phyloP scores from a whole-genome alignment of 2,888 invertebrate species.

The Schizotus pectinicornis region DNA sequence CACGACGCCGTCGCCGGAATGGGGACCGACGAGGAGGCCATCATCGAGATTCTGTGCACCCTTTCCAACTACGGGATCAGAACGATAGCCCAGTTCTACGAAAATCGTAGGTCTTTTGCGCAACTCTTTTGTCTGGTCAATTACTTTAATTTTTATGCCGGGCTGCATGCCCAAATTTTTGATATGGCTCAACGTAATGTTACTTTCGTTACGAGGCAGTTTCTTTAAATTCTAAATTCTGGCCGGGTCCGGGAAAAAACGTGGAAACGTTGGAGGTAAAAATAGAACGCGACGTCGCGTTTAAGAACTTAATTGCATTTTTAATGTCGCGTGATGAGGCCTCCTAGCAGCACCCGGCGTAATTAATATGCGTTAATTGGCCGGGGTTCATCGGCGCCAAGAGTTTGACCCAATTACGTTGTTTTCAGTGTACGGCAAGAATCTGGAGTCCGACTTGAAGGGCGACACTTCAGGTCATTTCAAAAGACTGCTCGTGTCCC shows the following conservation, averaged over 20 bases:
- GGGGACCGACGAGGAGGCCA: conserved; percentile 89
- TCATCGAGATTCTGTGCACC: conserved; percentile 92
- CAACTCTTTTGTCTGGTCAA: too few relatives aligned
- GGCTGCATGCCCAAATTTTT: too few relatives aligned
- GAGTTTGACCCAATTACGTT: conserved; percentile 8
- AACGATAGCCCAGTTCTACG: conserved; percentile 84
- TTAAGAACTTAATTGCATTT: too few relatives aligned
- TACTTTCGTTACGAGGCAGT: conserved; percentile 33
- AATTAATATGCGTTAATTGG: too few relatives aligned
- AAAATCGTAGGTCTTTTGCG: conserved; percentile 79
- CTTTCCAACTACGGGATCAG: conserved; percentile 88
- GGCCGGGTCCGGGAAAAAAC: background rate
- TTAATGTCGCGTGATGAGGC: too few relatives aligned
- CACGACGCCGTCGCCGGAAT: conserved; percentile 85
- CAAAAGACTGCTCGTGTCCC: conserved; percentile 85
- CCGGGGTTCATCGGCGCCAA: too few relatives aligned
- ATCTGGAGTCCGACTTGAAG: conserved; percentile 84
- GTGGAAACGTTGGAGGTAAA: background rate
- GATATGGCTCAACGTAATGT: too few relatives aligned
- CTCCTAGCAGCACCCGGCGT: too few relatives aligned
- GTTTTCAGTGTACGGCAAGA: conserved; percentile 76
- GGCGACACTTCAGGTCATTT: conserved; percentile 97
- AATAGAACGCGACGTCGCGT: too few relatives aligned
- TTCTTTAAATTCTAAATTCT: background rate
- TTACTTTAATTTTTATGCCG: too few relatives aligned